These are phyloP conservation scores for Chromoteleia sp. DNA, from an alignment of 2,888 invertebrate species.

Conservation along the genomic window DNA sequence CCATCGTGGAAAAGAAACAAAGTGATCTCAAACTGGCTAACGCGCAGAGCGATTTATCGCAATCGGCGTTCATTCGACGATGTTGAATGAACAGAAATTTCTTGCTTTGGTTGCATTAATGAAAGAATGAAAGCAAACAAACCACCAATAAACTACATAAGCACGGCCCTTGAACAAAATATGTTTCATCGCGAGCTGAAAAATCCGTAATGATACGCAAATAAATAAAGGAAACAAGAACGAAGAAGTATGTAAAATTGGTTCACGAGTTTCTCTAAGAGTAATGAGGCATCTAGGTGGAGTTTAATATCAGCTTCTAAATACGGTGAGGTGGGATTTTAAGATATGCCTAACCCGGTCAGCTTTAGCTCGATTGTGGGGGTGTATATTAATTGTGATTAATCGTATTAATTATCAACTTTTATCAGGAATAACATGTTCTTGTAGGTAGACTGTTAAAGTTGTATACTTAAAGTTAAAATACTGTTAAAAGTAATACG, in stretches of 20 bases:
- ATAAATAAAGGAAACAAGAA: conserved; percentile 36
- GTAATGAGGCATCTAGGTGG: conserved; percentile 42
- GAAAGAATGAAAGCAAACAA: background rate
- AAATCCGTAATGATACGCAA: conserved; percentile 15
- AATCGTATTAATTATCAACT: too few species aligned
- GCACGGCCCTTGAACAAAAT: conserved; percentile 9
- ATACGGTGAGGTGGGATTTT: conserved; percentile 21
- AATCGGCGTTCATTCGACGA: background rate
- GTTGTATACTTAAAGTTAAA: too few species aligned
- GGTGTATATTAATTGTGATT: too few species aligned
- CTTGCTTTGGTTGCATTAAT: conserved; percentile 4
- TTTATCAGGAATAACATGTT: too few species aligned
- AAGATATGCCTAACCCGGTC: conserved; percentile 44
- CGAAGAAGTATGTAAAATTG: conserved; percentile 36
- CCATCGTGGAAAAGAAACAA: conserved; percentile 5
- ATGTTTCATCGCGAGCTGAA: conserved; percentile 3
- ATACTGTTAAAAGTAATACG: too few species aligned
- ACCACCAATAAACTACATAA: background rate
- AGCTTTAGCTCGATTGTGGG: conserved; percentile 10
- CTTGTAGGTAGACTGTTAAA: too few species aligned
- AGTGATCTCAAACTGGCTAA: background rate
- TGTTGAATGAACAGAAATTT: conserved; percentile 1
- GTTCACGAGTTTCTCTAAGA: conserved; percentile 45
- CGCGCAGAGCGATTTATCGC: conserved; percentile 2
- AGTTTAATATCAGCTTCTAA: conserved; percentile 36